These are phyloP conservation scores for Lophius piscatorius DNA, from an alignment of 2,113 vertebrate genomes.

Conservation along the genomic window DNA sequence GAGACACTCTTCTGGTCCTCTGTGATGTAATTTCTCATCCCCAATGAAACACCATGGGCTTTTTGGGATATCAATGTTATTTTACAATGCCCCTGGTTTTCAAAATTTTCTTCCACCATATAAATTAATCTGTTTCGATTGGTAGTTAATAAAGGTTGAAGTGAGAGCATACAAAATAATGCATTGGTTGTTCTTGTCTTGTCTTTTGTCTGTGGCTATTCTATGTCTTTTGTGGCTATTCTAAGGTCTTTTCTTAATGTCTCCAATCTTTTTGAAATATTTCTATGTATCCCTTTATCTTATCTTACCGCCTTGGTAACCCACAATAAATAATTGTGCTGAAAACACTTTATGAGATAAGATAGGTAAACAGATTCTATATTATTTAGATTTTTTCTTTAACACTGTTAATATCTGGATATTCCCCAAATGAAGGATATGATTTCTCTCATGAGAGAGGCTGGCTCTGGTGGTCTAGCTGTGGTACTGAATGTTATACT, in stretches of 20 bases:
- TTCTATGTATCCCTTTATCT: background rate
- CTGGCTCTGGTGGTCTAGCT: background rate
- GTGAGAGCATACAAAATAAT: slow-evolving; percentile 66
- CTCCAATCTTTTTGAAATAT: background rate
- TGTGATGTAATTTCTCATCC: slow-evolving; percentile 1
- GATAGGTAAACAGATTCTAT: background rate
- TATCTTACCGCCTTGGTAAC: background rate
- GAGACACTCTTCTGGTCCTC: no score
- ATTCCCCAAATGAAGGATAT: no score
- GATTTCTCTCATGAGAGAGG: no score
- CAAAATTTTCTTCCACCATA: slow-evolving; percentile 40
- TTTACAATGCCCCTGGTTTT: slow-evolving; percentile 5
- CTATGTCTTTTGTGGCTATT: background rate
- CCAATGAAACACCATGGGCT: slow-evolving; percentile 7
- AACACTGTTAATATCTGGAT: no score
- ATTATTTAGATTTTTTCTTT: no score
- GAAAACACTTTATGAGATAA: background rate
- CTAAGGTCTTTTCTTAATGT: background rate
- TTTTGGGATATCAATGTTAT: slow-evolving; percentile 2
- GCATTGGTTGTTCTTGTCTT: slow-evolving; percentile 29
- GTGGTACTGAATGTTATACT: background rate
- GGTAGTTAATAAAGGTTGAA: slow-evolving; percentile 81
- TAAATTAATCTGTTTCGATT: slow-evolving; percentile 56
- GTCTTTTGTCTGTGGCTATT: background rate
- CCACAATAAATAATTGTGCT: background rate